Percentiles rank a stretch among this genome's conserved stretches.
Evolutionary conservation across 1,140 invertebrate genomes (phyloP).

Genomic region (Zophobas atratus): DNA sequence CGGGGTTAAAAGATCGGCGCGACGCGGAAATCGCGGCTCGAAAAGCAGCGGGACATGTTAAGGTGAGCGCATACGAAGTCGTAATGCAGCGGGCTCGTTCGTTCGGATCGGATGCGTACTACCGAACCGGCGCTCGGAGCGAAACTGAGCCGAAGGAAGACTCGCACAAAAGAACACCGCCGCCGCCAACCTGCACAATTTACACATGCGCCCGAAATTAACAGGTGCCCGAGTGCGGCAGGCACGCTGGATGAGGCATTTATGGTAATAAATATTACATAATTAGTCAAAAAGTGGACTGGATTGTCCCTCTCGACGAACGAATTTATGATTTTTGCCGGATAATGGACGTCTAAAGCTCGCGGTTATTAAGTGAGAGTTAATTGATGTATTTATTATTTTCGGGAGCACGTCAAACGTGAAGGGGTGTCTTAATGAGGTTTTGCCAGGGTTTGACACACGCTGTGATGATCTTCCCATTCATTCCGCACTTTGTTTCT

Average conservation of each 20-base stretch:
- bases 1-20: neutral
- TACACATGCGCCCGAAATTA: conserved; percentile 55
- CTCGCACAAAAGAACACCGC: conserved; percentile 49
- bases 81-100: conserved; percentile 18
- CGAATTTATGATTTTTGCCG: conserved; percentile 12
- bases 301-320: neutral
- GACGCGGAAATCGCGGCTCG: neutral
- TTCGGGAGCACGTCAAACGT: neutral
- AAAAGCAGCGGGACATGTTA: neutral
- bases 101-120: conserved; percentile 16
- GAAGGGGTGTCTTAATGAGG: neutral
- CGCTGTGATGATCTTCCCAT: no score
- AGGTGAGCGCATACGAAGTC: neutral
- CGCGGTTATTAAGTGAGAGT: neutral
- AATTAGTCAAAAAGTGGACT: conserved; percentile 2
- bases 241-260: conserved; percentile 26
- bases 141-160: conserved; percentile 18
- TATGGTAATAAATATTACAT: conserved; percentile 9
- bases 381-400: conserved; percentile 11
- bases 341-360: conserved; percentile 9
- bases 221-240: conserved; percentile 49
- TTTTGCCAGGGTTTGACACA: neutral
- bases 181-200: conserved; percentile 51
- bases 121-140: conserved; percentile 21
- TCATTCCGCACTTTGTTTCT: no score